Evolutionary conservation across 2,797 vertebrate genomes (phyloP).

Genomic region (Poeciliopsis turneri): DNA sequence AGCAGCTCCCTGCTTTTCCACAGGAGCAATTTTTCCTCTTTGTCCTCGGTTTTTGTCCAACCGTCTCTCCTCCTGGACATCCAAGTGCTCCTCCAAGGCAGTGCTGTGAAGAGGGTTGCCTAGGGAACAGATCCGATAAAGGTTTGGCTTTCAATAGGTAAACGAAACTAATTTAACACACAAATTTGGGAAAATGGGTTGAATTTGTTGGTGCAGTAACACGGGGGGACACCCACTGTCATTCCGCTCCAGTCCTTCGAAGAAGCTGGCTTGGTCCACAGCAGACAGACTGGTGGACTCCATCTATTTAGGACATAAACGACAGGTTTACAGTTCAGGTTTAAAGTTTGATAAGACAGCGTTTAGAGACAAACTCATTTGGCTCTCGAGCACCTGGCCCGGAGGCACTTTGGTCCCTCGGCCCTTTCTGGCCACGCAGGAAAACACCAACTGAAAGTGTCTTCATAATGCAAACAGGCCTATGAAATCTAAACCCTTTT

Average conservation of each 20-base stretch:
- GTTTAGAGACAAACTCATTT: conserved; percentile 25
- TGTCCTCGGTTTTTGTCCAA: not conserved
- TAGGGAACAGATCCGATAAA: conserved; percentile 3
- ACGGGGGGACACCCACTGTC: conserved; percentile 34
- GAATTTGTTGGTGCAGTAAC: not conserved
- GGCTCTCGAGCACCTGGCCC: not conserved
- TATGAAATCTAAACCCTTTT: not conserved
- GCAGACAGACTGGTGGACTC: conserved; percentile 43
- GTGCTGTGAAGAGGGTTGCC: conserved; percentile 71
- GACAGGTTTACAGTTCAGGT: conserved; percentile 25
- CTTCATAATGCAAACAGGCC: not conserved
- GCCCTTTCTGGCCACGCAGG: conserved; percentile 35
- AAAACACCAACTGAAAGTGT: not conserved
- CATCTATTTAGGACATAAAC: not conserved
- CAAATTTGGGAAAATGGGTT: not conserved
- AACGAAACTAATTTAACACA: not conserved
- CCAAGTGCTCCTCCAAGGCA: conserved; percentile 62
- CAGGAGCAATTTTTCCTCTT: not conserved
- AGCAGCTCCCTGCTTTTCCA: conserved; percentile 5
- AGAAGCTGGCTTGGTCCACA: conserved; percentile 55
- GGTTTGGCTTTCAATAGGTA: not conserved
- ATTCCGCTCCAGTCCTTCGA: conserved; percentile 45
- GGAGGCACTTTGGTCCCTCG: conserved; percentile 12
- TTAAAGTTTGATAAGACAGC: not conserved
- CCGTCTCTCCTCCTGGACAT: not conserved